phyloP scores from a whole-genome alignment of 92 coral and sea anemone species.

The Metridium senile region DNA sequence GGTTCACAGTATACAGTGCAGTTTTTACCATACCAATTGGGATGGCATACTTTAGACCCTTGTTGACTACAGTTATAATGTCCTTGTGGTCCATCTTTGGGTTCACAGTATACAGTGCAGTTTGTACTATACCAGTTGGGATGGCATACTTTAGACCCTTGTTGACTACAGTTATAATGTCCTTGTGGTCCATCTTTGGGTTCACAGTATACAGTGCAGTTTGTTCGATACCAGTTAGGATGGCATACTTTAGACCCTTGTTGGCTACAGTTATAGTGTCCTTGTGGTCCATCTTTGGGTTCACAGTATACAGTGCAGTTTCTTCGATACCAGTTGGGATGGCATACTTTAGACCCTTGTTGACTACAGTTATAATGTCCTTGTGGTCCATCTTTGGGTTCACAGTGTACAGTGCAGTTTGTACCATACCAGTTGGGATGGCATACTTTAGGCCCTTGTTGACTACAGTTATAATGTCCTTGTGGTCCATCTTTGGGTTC shows the following conservation, averaged over 20 bases:
- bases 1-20: constrained; percentile 65
- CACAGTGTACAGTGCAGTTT: constrained; percentile 29
- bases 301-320: constrained; percentile 44
- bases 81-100: constrained; percentile 45
- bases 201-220: constrained; percentile 26
- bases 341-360: constrained; percentile 37
- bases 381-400: constrained; percentile 17
- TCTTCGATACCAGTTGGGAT: constrained; percentile 42
- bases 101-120: constrained; percentile 57
- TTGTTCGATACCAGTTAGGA: constrained; percentile 28
- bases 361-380: constrained; percentile 46
- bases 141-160: no score
- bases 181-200: neutral
- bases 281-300: constrained; percentile 27
- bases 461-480: constrained; percentile 34
- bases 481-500: no score
- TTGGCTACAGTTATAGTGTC: constrained; percentile 39
- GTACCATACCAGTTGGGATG: constrained; percentile 64
- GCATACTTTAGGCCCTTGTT: no score
- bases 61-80: constrained; percentile 48
- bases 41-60: no score
- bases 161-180: constrained; percentile 39
- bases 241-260: constrained; percentile 46
- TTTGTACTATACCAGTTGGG: constrained; percentile 66
- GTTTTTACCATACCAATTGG: constrained; percentile 73